A percentile compares a stretch with the other conserved stretches of the same genome.
Conservation (phyloP, 2,113 vertebrate genomes). For the Oreochromis tanganicae region DNA sequence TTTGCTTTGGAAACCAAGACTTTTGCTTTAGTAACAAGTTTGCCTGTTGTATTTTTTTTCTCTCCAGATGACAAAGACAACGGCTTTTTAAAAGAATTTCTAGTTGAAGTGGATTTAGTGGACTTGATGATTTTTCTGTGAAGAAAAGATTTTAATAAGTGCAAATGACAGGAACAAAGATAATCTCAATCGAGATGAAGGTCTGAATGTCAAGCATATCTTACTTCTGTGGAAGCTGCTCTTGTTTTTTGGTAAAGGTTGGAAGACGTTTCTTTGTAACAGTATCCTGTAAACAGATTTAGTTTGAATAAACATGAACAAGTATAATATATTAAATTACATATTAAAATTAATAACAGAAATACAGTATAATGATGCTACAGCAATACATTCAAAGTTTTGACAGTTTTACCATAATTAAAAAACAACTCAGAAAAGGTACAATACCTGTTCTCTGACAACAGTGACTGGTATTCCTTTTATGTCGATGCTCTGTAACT, state of each 20-base stretch:
- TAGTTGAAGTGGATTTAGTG: neutral
- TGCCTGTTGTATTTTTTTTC: neutral
- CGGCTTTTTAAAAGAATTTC: neutral
- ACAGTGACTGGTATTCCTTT: constrained; percentile 20
- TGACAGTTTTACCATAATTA: neutral
- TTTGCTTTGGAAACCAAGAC: neutral
- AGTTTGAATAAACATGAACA: neutral
- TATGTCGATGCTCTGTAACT: neutral
- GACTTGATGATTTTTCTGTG: neutral
- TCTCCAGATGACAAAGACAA: neutral
- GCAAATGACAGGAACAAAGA: neutral
- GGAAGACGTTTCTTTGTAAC: neutral
- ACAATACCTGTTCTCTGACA: constrained; percentile 11
- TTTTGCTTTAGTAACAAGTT: neutral
- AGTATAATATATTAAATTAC: neutral
- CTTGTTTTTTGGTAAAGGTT: neutral
- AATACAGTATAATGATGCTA: neutral
- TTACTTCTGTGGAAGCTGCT: neutral
- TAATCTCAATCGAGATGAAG: neutral
- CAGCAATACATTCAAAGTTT: neutral
- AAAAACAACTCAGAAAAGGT: neutral
- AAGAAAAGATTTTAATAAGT: neutral
- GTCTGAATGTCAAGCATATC: neutral
- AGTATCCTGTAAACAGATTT: neutral
- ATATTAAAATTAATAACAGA: neutral